phyloP scores from a whole-genome alignment of 2,113 vertebrate genomes.

The Microcebus murinus region DNA sequence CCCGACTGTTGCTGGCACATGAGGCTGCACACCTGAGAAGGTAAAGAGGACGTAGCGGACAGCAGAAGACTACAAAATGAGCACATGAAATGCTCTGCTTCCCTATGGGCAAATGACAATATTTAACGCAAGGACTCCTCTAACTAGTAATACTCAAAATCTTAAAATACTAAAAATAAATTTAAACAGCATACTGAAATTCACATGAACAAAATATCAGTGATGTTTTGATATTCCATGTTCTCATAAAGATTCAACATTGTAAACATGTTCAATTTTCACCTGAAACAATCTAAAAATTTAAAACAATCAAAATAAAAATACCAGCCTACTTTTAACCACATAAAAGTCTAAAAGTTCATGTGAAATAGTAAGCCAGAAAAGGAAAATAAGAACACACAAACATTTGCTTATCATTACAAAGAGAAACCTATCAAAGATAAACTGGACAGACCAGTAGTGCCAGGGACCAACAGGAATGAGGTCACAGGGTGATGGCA shows the following conservation, averaged over 20 bases:
- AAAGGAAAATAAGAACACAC: background rate
- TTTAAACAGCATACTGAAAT: background rate
- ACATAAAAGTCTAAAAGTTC: background rate
- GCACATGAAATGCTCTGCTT: background rate
- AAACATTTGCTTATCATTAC: background rate
- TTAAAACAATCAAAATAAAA: background rate
- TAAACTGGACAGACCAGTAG: background rate
- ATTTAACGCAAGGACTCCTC: background rate
- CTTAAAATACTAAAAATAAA: background rate
- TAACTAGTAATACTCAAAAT: background rate
- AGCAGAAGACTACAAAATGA: too few relatives aligned
- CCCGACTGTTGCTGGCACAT: background rate
- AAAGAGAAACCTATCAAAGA: background rate
- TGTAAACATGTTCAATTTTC: background rate
- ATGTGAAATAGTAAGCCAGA: background rate
- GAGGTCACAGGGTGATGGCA: too few relatives aligned
- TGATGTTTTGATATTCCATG: background rate
- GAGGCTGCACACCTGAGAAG: background rate
- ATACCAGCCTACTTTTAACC: background rate
- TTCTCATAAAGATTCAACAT: background rate
- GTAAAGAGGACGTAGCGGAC: background rate
- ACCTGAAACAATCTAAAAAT: background rate
- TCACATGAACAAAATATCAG: background rate
- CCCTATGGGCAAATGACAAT: background rate
- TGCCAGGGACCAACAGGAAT: too few relatives aligned